Conservation (phyloP, 1,140 invertebrate genomes). For the Dendroctonus ponderosae region DNA sequence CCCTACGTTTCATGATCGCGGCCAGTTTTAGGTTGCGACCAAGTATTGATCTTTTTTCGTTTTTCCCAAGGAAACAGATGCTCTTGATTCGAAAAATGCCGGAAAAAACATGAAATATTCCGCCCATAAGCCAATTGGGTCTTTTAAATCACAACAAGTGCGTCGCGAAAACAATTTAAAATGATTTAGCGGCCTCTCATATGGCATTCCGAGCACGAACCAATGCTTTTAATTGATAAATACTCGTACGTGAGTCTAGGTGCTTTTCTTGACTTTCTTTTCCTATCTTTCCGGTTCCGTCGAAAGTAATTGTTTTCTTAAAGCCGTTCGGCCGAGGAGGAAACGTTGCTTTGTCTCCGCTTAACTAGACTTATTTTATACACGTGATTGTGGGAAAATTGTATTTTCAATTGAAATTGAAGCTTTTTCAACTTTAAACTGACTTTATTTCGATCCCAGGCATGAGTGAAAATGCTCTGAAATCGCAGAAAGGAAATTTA, state of each 20-base stretch:
- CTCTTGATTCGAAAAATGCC: no score
- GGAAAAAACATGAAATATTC: no score
- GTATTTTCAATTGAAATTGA: not conserved
- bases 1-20: no score
- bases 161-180: conserved; percentile 34
- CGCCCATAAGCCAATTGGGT: no score
- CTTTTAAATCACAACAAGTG: no score
- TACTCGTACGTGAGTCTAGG: conserved; percentile 42
- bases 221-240: conserved; percentile 45
- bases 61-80: no score
- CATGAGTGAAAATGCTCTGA: no score
- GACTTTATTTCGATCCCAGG: no score
- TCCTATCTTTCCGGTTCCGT: conserved; percentile 22
- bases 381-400: conserved; percentile 8
- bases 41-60: no score
- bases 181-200: conserved; percentile 41
- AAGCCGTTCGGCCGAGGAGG: conserved; percentile 11
- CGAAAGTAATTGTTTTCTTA: conserved; percentile 28
- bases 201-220: conserved; percentile 38
- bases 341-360: conserved; percentile 14
- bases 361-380: conserved; percentile 11
- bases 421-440: no score
- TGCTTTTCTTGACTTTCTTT: conserved; percentile 24
- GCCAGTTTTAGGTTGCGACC: no score
- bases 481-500: no score